Percentiles rank a stretch among this genome's conserved stretches.
Conservation (phyloP, 2,113 vertebrate genomes). For the Clarias gariepinus region DNA sequence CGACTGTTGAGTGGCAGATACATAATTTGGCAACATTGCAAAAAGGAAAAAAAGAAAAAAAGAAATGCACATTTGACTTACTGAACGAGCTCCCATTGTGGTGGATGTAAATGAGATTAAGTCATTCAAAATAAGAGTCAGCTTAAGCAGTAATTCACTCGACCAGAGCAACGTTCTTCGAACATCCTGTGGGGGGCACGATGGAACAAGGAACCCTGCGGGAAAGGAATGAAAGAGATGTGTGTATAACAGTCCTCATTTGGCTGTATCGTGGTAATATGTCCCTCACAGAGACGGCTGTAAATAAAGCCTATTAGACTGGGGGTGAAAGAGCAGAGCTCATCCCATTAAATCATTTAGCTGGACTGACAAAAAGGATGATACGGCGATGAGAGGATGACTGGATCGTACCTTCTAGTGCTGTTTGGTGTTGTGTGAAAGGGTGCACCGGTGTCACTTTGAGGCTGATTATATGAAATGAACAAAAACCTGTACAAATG, state of each 20-base stretch:
- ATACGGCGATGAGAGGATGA: constrained; percentile 49
- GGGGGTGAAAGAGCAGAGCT: constrained; percentile 45
- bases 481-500: constrained; percentile 45
- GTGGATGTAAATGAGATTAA: constrained; percentile 33
- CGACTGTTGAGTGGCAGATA: constrained; percentile 28
- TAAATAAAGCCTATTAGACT: constrained; percentile 57
- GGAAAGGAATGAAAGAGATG: not conserved
- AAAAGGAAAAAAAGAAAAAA: not conserved
- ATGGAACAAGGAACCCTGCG: constrained; percentile 50
- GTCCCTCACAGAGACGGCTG: constrained; percentile 24
- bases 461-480: constrained; percentile 50
- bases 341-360: constrained; percentile 62
- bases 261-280: not conserved
- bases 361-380: constrained; percentile 57
- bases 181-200: constrained; percentile 60
- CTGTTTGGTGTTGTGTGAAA: constrained; percentile 11
- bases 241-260: constrained; percentile 18
- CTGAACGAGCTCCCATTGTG: not conserved
- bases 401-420: constrained; percentile 27
- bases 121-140: constrained; percentile 38
- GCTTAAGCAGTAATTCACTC: not conserved
- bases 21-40: constrained; percentile 13
- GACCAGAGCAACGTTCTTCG: constrained; percentile 35
- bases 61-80: not conserved
- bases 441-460: constrained; percentile 22